Evolutionary conservation across 2,888 invertebrate species (phyloP).

Genomic region (Diabrotica balteata): DNA sequence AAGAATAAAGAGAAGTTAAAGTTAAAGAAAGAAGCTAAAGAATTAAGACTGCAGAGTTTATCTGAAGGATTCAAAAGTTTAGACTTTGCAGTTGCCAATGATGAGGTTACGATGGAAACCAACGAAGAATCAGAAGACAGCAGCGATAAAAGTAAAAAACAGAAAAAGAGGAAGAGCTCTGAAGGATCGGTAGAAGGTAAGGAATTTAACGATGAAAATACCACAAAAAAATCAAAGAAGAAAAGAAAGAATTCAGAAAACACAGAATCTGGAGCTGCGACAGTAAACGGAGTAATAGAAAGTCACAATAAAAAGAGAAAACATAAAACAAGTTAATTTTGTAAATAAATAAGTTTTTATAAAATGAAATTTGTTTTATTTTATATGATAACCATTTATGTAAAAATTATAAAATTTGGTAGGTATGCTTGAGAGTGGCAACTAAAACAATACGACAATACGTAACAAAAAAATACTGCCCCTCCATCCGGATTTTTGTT

Average conservation of each 20-base stretch:
- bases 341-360: no score
- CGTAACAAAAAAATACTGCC: no score
- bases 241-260: slow-evolving; percentile 9
- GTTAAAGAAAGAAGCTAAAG: slow-evolving; percentile 62
- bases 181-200: background rate
- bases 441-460: no score
- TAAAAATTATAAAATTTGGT: no score
- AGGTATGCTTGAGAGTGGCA: no score
- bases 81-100: slow-evolving; percentile 23
- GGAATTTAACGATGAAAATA: background rate
- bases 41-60: slow-evolving; percentile 59
- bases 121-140: slow-evolving; percentile 10
- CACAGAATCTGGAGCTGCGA: background rate
- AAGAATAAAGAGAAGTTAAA: slow-evolving; percentile 58
- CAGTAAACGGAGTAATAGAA: slow-evolving; percentile 9
- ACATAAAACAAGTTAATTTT: slow-evolving; percentile 2
- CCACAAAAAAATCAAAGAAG: slow-evolving; percentile 13
- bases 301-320: slow-evolving; percentile 10
- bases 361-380: no score
- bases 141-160: background rate
- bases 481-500: no score
- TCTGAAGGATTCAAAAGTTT: slow-evolving; percentile 56
- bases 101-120: slow-evolving; percentile 20
- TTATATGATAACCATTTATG: no score
- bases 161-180: slow-evolving; percentile 1